Evolutionary conservation across 1,140 invertebrate genomes (phyloP), one percentile per base, ranked within the genome.

Genomic region (Nylanderia fulva): DNA sequence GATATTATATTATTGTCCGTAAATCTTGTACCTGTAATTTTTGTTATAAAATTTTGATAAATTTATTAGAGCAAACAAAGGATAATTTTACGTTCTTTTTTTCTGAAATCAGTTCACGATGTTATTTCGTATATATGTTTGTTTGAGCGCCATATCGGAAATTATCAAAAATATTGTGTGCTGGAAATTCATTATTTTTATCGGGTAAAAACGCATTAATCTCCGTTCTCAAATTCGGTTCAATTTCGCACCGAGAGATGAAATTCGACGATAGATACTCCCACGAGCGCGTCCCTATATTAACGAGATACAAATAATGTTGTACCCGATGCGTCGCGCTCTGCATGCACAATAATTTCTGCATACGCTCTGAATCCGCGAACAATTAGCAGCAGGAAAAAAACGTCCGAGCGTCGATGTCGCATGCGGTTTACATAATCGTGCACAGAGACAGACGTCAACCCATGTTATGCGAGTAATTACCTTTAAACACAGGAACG

Each of bases 231-330:
- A 29, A 79, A 79, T 68, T 54, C 29, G 42, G 60, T 68, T 66
- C 45, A 52, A 66, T 76, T 76, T 63, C 29, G 36, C 60, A 13
- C 39, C 39, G 60, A 79, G 45, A 66, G 64, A 79, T 52, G 42
- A 66, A 79, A 66, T 52, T 79, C 75, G 60, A 33, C 60, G 74
- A 48, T 45, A 63, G 45, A 48, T 6, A n/a, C 60, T 61, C 60
- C 75, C n/a, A 66, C 39, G 75, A 58, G 13, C 29, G 13, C 29
- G 27, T 54, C 15, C 45, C 9, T 33, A 24, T 58, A 71, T 82
- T 82, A 82, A 82, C 66, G 52, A 82, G 77, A 42, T 45, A 60
- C 66, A 82, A 82, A 82, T 82, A 82, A 72, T 27, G 61, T 24
- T 9, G 33, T 18, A n/a, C 39, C 39, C 60, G 21, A 48, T 21